These are phyloP conservation scores for Melinopterus prodromus DNA, from an alignment of 2,888 invertebrate genomes.

Conservation along the genomic window DNA sequence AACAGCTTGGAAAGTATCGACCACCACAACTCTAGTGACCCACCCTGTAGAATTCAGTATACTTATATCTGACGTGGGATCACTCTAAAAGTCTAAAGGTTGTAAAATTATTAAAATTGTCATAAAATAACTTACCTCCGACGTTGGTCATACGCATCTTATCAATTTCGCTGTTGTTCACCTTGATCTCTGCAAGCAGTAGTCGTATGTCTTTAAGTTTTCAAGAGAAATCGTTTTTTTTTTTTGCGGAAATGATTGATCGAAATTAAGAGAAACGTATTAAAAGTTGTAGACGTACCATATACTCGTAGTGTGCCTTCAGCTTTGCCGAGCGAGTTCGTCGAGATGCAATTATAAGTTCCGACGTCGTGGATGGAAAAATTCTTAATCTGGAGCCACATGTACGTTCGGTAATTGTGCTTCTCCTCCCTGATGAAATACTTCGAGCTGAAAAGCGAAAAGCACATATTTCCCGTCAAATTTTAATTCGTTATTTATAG, in stretches of 20 bases:
- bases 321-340: constrained; percentile 75
- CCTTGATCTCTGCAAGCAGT: constrained; percentile 63
- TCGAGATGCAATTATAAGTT: constrained; percentile 70
- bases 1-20: too few species aligned
- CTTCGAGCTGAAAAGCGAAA: constrained; percentile 65
- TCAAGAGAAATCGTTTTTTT: neutral
- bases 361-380: constrained; percentile 64
- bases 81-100: too few species aligned
- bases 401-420: constrained; percentile 72
- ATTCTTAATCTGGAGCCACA: constrained; percentile 66
- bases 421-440: constrained; percentile 72
- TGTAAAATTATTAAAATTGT: too few species aligned
- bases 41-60: too few species aligned
- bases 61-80: too few species aligned
- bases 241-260: constrained; percentile 54
- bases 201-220: constrained; percentile 7
- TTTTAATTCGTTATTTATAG: neutral
- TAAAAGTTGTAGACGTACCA: constrained; percentile 54
- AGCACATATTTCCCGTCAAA: neutral
- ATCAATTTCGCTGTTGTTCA: constrained; percentile 63
- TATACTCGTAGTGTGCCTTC: constrained; percentile 75
- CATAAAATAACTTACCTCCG: constrained; percentile 61
- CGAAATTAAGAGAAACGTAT: constrained; percentile 40
- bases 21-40: too few species aligned
- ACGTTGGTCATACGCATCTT: constrained; percentile 67